Percentiles rank a stretch among this genome's conserved stretches.
phyloP scores from a whole-genome alignment of 2,797 vertebrate genomes.

The Sphenodon punctatus region DNA sequence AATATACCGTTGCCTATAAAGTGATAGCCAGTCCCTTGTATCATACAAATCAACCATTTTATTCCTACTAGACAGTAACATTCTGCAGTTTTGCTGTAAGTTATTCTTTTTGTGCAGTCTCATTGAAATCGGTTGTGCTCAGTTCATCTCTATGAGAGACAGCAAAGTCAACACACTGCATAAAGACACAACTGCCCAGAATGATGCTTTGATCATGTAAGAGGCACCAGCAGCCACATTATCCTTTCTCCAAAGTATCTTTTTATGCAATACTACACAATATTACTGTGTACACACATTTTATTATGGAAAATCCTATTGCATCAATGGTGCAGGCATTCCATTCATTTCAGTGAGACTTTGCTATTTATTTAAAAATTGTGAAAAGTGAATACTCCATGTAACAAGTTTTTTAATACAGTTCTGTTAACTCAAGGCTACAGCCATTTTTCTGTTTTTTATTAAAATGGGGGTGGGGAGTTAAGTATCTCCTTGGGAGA shows the following conservation, averaged over 20 bases:
- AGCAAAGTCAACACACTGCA: neutral
- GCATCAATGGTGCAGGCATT: neutral
- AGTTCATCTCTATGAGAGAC: neutral
- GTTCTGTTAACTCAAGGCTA: conserved; percentile 7
- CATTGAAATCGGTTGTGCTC: neutral
- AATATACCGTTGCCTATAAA: neutral
- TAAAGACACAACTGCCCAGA: accelerated
- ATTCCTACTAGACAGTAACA: neutral
- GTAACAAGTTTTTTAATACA: conserved; percentile 39
- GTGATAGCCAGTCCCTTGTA: neutral
- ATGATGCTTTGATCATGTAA: neutral
- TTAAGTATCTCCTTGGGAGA: neutral
- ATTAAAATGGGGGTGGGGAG: neutral
- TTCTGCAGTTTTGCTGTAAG: neutral
- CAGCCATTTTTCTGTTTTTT: conserved; percentile 6
- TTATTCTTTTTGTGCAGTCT: neutral
- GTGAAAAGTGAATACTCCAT: conserved; percentile 17
- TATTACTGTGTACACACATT: conserved; percentile 17
- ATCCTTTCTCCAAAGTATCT: conserved; percentile 26
- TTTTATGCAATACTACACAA: conserved; percentile 42
- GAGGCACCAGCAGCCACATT: conserved; percentile 13
- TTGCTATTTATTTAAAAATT: conserved; percentile 54
- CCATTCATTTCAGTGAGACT: conserved; percentile 34
- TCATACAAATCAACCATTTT: accelerated
- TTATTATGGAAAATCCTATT: neutral